Evolutionary conservation across 1,140 invertebrate species (phyloP).

Genomic region (Pentalonia nigronervosa): DNA sequence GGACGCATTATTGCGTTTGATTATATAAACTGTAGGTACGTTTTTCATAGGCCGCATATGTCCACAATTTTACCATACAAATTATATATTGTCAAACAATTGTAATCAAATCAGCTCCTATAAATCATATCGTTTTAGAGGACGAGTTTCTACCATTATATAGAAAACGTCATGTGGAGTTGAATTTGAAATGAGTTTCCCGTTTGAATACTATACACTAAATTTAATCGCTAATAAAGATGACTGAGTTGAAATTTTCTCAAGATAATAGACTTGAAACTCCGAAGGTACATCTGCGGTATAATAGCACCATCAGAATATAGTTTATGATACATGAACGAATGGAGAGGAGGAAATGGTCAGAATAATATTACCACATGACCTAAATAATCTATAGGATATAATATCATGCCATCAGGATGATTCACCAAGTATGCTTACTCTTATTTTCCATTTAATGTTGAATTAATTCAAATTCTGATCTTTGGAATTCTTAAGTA

Average conservation of each 20-base stretch:
- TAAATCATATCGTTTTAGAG: not conserved
- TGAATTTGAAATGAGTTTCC: not conserved
- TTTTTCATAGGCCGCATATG: too few relatives aligned
- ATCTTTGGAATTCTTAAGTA: not conserved
- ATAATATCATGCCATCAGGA: not conserved
- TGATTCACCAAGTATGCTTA: not conserved
- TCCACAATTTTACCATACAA: not conserved
- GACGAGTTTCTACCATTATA: not conserved
- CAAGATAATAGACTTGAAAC: not conserved
- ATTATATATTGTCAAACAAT: not conserved
- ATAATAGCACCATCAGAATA: not conserved
- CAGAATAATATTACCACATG: not conserved
- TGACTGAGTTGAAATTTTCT: not conserved
- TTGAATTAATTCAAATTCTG: not conserved
- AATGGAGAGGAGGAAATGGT: not conserved
- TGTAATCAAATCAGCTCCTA: not conserved
- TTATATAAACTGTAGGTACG: not conserved
- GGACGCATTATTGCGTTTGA: not conserved
- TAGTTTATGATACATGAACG: not conserved
- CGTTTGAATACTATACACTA: not conserved
- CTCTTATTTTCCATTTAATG: not conserved
- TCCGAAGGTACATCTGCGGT: not conserved
- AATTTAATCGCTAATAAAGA: not conserved
- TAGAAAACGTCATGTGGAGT: not conserved
- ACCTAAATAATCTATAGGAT: not conserved